A percentile compares a stretch with the other conserved stretches of the same genome.
These are phyloP conservation scores for Adelosebastes latens DNA, from an alignment of 2,797 vertebrate species.

Conservation along the genomic window DNA sequence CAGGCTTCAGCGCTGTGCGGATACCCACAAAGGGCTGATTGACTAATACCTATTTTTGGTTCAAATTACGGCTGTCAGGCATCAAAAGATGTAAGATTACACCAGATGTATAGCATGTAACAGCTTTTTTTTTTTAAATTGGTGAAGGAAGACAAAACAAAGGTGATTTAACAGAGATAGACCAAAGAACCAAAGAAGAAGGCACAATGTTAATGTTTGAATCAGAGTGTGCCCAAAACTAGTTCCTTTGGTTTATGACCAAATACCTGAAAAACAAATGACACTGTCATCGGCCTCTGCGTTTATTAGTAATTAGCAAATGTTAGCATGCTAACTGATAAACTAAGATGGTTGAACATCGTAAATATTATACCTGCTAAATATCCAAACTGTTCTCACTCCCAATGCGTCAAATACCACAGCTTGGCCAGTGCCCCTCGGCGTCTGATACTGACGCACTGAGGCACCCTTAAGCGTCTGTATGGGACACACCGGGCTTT, in stretches of 20 bases:
- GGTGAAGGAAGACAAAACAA: neutral
- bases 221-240: neutral
- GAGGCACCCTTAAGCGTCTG: too few relatives aligned
- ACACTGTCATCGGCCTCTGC: neutral
- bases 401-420: neutral
- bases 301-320: neutral
- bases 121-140: neutral
- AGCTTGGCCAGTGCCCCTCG: too few relatives aligned
- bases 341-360: neutral
- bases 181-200: neutral
- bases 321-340: neutral
- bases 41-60: slow-evolving; percentile 48
- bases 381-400: neutral
- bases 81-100: neutral
- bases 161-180: neutral
- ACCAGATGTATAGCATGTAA: neutral
- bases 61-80: neutral
- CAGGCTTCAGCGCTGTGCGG: slow-evolving; percentile 1
- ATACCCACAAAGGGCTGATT: slow-evolving; percentile 40
- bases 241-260: neutral
- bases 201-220: neutral
- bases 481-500: too few relatives aligned
- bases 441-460: neutral
- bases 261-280: neutral
- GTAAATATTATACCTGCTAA: neutral